Evolutionary conservation across 2,888 invertebrate species (phyloP).

Genomic region (Oscheius sp.): DNA sequence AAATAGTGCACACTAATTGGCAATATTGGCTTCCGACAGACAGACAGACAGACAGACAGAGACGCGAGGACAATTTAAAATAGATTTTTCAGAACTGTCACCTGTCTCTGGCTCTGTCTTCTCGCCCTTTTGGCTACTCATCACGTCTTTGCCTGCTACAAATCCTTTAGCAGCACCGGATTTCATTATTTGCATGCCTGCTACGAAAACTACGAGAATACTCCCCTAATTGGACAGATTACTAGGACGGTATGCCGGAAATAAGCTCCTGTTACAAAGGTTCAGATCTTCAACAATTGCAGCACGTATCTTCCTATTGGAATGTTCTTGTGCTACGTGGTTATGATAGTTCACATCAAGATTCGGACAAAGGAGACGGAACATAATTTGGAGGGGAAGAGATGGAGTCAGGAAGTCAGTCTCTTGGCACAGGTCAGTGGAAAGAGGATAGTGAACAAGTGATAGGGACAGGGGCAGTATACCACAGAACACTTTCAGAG

Average conservation of each 20-base stretch:
- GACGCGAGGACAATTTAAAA: no score
- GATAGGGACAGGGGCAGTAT: no score
- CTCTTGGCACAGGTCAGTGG: no score
- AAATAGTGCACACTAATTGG: no score
- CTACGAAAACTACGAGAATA: background rate
- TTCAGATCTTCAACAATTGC: constrained; percentile 2
- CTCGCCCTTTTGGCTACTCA: background rate
- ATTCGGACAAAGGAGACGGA: background rate
- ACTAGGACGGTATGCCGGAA: background rate
- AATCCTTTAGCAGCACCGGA: background rate
- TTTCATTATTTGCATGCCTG: background rate
- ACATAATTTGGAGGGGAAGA: no score
- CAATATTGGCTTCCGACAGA: no score
- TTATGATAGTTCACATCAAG: constrained; percentile 17
- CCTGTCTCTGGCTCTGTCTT: background rate
- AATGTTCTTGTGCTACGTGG: constrained; percentile 13
- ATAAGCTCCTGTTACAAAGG: no score
- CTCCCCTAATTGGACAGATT: background rate
- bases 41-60: no score
- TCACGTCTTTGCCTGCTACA: background rate
- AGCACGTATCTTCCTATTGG: constrained; percentile 11
- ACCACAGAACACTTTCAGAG: no score
- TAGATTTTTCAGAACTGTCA: background rate
- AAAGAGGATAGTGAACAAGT: no score
- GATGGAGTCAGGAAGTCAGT: no score